These are phyloP conservation scores for Lithophane leautieri DNA, from an alignment of 2,888 invertebrate species.

Conservation along the genomic window DNA sequence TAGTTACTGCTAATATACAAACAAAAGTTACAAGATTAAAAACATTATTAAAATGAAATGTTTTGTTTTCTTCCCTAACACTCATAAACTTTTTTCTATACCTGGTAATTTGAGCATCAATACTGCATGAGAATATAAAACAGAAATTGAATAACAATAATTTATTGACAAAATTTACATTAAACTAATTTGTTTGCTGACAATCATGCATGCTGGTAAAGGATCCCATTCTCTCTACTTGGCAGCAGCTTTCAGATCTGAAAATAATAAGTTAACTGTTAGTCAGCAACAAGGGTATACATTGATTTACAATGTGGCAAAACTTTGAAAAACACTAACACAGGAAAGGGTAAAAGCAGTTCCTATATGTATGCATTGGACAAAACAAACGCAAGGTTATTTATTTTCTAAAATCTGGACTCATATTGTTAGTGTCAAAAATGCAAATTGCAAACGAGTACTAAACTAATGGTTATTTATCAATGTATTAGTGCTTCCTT, in stretches of 20 bases:
- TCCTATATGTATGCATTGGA: conserved; percentile 7
- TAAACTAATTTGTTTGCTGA: conserved; percentile 74
- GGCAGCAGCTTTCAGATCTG: conserved; percentile 78
- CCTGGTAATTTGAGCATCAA: neutral
- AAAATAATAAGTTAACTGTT: conserved; percentile 60
- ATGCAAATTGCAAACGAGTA: neutral
- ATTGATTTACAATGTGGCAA: neutral
- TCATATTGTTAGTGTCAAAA: conserved; percentile 40
- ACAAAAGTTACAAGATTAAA: conserved; percentile 81
- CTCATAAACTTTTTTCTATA: too few species aligned
- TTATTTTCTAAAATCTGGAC: conserved; percentile 7
- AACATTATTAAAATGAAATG: conserved; percentile 52
- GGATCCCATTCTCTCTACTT: conserved; percentile 71
- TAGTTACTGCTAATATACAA: conserved; percentile 89
- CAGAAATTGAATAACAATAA: conserved; percentile 59
- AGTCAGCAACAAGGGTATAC: neutral
- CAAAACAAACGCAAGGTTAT: conserved; percentile 31
- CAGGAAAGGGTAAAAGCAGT: conserved; percentile 11
- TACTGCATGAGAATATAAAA: conserved; percentile 22
- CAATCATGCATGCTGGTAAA: conserved; percentile 75
- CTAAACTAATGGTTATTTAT: conserved; percentile 25
- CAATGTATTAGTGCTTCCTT: conserved; percentile 33
- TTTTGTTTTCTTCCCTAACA: conserved; percentile 22
- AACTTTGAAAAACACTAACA: conserved; percentile 18
- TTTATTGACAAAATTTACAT: conserved; percentile 73